A percentile compares a stretch with the other conserved stretches of the same genome.
These are phyloP conservation scores for Talpa occidentalis DNA, from an alignment of 2,113 vertebrate species.

Conservation along the genomic window DNA sequence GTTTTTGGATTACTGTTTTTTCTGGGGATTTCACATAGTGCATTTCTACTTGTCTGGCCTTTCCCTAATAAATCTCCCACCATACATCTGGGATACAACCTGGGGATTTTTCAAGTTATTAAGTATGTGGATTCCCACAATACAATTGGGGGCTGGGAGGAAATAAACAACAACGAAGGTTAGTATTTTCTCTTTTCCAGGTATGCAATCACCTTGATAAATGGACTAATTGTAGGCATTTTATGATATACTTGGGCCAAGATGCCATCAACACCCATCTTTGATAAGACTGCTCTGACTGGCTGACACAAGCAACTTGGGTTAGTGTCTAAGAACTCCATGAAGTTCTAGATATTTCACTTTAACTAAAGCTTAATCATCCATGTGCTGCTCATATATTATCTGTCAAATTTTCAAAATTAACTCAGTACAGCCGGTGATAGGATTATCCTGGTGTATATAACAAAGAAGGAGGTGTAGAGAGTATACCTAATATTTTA, in stretches of 20 bases:
- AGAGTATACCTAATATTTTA: no score
- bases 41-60: not conserved
- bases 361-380: not conserved
- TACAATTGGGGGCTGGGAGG: not conserved
- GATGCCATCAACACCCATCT: not conserved
- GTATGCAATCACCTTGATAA: not conserved
- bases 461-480: no score
- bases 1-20: not conserved
- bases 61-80: not conserved
- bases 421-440: no score
- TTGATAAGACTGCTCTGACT: not conserved
- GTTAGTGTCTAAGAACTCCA: not conserved
- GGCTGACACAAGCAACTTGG: not conserved
- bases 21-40: no score
- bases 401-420: no score
- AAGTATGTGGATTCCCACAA: not conserved
- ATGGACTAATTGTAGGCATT: not conserved
- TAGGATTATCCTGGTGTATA: no score
- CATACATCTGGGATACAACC: not conserved
- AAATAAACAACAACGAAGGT: not conserved
- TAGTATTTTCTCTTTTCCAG: not conserved
- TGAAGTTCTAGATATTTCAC: not conserved
- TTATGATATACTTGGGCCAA: not conserved
- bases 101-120: not conserved
- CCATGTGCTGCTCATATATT: not conserved